These are phyloP conservation scores for Centropus unirufus DNA, from an alignment of 2,113 vertebrate genomes.

Conservation along the genomic window DNA sequence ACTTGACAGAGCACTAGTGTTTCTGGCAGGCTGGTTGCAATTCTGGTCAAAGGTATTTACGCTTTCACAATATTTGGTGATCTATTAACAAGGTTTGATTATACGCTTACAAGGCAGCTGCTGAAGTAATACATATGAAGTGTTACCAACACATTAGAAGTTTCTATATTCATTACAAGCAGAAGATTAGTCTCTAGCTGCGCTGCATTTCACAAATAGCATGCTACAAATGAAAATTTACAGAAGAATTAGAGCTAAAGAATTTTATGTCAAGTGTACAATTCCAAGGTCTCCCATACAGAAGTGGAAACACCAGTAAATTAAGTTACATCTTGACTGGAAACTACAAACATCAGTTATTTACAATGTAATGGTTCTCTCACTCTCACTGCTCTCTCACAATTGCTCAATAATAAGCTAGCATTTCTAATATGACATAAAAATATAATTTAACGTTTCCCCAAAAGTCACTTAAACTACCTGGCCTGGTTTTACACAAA, in stretches of 20 bases:
- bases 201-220: not conserved
- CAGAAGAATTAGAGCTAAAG: not conserved
- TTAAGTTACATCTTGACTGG: not conserved
- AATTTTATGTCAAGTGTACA: not conserved
- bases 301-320: not conserved
- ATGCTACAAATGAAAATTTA: not conserved
- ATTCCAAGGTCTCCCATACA: not conserved
- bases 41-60: slow-evolving; percentile 51
- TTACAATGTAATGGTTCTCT: not conserved
- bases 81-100: slow-evolving; percentile 56
- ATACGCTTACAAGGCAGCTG: not conserved
- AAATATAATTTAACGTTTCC: not conserved
- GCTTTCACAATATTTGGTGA: slow-evolving; percentile 54
- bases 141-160: not conserved
- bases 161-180: not conserved
- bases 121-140: not conserved
- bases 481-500: not conserved
- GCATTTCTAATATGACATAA: not conserved
- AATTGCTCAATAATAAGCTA: not conserved
- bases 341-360: not conserved
- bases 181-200: not conserved
- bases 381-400: not conserved
- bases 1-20: not conserved
- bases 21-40: slow-evolving; percentile 13
- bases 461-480: not conserved